Evolutionary conservation across 2,113 vertebrate species (phyloP).

Genomic region (Callocephalon fimbriatum): DNA sequence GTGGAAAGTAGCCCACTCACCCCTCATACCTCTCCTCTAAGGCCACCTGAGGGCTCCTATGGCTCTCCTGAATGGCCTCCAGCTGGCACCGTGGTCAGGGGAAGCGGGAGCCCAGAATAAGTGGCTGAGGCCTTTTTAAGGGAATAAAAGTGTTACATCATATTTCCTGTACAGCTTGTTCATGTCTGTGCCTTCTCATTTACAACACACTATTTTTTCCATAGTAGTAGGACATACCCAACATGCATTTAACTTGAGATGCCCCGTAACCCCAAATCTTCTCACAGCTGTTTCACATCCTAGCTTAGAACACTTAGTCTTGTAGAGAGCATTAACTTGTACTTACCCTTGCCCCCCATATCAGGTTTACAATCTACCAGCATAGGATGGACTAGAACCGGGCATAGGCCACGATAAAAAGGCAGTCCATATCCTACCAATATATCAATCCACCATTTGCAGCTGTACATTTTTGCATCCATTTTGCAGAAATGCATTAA

Average conservation of each 20-base stretch:
- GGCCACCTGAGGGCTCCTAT: not conserved
- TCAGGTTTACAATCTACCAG: not conserved
- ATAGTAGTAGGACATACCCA: rapidly evolving
- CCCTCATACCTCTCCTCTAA: too few relatives aligned
- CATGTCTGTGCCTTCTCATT: not conserved
- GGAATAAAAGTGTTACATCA: rapidly evolving
- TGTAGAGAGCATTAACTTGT: not conserved
- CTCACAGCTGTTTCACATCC: not conserved
- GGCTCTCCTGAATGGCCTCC: not conserved
- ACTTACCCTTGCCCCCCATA: not conserved
- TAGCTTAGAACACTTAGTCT: not conserved
- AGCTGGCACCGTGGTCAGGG: not conserved
- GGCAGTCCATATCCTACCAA: rapidly evolving
- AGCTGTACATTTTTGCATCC: rapidly evolving
- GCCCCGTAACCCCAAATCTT: not conserved
- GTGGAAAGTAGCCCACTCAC: rapidly evolving
- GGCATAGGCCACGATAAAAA: too few relatives aligned
- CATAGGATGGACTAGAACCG: not conserved
- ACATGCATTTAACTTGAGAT: rapidly evolving
- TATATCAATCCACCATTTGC: too few relatives aligned
- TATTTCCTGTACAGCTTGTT: rapidly evolving
- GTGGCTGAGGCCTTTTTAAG: not conserved
- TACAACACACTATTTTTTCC: rapidly evolving
- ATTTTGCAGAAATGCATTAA: not conserved
- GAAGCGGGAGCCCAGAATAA: not conserved